Evolutionary conservation across 1,140 invertebrate species (phyloP), one percentile per base, ranked within the genome.

Genomic region (Papilio polytes): DNA sequence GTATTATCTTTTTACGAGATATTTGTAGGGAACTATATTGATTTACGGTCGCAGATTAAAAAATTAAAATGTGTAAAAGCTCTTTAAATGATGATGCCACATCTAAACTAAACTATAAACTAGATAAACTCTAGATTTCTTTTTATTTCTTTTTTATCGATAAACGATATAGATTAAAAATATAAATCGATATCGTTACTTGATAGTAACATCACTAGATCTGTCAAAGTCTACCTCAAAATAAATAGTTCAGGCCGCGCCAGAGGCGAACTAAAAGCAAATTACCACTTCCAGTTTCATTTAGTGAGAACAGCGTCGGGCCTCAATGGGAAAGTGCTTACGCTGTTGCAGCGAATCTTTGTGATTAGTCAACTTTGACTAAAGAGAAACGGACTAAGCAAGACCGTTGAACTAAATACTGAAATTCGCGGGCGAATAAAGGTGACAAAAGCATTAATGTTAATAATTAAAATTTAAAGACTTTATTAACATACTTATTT

Each of bases 241-340:
- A 66, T 15, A 78, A 66, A 66, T 78, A 44, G 36, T 44, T 78
- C 76, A 10, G 12, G 41, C 13, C 41, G 12, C 20, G n/a, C 20
- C 13, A 51, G 44, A 48, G 20, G 74, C 22, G 31, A 41, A 76
- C 74, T 76, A 78, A 78, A 78, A 78, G 77, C 77, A 53, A 44
- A 76, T 76, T 76, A 76, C 74, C 74, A 76, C 76, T 78, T 36
- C 22, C 36, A 56, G 56, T 78, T 78, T 78, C 77, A 78, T 78
- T 78, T 78, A 63, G 22, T 56, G 46, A 53, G 77, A 78, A 76
- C 74, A 76, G 48, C 26, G 77, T 15, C 77, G 56, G 56, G 31
- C 77, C 10, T 44, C 53, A 63, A 78, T 63, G 74, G 31, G 76
- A 78, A 78, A 78, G 53, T 63, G 31, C 76, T 78, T 31, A 77